Evolutionary conservation across 2,888 invertebrate genomes (phyloP).

Genomic region (Drosophila ustulata): DNA sequence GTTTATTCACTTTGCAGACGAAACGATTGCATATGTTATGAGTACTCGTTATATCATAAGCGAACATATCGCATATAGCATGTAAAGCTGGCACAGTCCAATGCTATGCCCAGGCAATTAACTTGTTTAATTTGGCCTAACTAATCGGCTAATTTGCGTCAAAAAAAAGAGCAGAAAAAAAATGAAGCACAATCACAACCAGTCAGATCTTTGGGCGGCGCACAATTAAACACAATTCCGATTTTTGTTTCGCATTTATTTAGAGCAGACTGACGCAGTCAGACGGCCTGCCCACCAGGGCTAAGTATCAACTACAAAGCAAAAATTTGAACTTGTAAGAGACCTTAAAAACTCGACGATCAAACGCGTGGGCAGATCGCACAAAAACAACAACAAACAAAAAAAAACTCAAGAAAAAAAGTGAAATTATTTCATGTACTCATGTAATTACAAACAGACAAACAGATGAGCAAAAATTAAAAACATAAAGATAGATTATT

Average conservation of each 20-base stretch:
- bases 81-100: conserved; percentile 22
- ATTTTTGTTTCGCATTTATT: conserved; percentile 24
- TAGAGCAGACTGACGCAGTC: conserved; percentile 38
- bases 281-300: conserved; percentile 21
- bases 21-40: conserved; percentile 8
- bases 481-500: conserved; percentile 60
- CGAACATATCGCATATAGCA: conserved; percentile 5
- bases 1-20: conserved; percentile 1
- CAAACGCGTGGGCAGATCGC: conserved; percentile 52
- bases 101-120: conserved; percentile 54
- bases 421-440: conserved; percentile 72
- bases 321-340: conserved; percentile 72
- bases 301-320: conserved; percentile 70
- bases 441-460: conserved; percentile 73
- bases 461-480: conserved; percentile 53
- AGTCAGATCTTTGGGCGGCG: conserved; percentile 51
- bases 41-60: conserved; percentile 3
- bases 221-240: conserved; percentile 55
- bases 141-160: conserved; percentile 72
- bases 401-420: conserved; percentile 25
- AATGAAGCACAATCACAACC: conserved; percentile 48
- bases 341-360: conserved; percentile 63
- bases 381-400: background rate
- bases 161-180: conserved; percentile 43
- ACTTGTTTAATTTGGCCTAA: conserved; percentile 67